phyloP scores from a whole-genome alignment of 2,113 vertebrate species.

The Picathartes gymnocephalus region DNA sequence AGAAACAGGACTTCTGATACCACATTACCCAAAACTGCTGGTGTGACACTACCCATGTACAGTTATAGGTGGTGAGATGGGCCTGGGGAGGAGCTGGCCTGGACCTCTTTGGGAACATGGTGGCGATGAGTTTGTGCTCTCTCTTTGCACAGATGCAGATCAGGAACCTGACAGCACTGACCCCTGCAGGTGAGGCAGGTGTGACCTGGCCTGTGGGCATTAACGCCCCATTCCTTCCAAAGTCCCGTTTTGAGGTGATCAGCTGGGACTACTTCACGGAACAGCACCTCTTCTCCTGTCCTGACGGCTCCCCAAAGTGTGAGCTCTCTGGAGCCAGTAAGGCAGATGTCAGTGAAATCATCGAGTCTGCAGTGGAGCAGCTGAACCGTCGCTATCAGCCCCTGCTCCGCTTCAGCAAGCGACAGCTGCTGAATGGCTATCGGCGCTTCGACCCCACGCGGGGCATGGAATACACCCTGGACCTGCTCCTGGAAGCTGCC shows the following conservation, averaged over 20 bases:
- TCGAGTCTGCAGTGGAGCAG: constrained; percentile 85
- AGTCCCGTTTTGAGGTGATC: constrained; percentile 92
- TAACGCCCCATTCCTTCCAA: constrained; percentile 85
- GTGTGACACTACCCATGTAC: background rate
- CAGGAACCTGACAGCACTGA: constrained; percentile 87
- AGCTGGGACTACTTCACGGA: constrained; percentile 98
- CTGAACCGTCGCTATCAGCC: constrained; percentile 89
- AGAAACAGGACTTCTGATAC: background rate
- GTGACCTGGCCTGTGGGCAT: constrained; percentile 92
- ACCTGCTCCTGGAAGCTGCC: constrained; percentile 86
- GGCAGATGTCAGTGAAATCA: constrained; percentile 77
- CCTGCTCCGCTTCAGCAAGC: constrained; percentile 87
- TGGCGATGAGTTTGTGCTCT: background rate
- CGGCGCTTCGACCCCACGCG: constrained; percentile 91
- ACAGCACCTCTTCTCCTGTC: constrained; percentile 89
- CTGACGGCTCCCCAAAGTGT: constrained; percentile 88
- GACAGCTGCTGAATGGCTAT: constrained; percentile 88
- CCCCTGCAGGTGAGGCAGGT: constrained; percentile 84
- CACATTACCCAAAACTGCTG: rapidly evolving
- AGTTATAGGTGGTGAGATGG: background rate
- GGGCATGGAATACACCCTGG: constrained; percentile 93
- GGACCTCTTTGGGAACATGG: background rate
- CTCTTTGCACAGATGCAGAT: constrained; percentile 85
- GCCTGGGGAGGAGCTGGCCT: background rate
- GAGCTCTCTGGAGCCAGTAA: constrained; percentile 85